These are phyloP conservation scores for Passer montanus DNA, from an alignment of 2,113 vertebrate species.

Conservation along the genomic window DNA sequence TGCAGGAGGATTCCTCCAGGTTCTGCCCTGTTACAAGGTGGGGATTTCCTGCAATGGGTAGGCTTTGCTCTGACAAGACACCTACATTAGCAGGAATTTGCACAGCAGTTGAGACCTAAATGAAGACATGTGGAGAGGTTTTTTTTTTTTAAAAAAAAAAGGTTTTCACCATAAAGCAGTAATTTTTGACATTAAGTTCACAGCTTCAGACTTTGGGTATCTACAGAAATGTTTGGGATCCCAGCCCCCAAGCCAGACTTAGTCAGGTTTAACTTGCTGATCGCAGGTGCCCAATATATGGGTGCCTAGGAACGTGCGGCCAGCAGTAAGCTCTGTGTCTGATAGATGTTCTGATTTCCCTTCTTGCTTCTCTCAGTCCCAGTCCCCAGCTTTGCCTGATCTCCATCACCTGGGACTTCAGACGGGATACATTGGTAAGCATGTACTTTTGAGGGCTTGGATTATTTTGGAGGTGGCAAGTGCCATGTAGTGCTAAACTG, in stretches of 20 bases:
- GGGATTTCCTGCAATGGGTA: background rate
- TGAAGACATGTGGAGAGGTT: background rate
- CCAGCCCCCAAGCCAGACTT: background rate
- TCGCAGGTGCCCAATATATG: background rate
- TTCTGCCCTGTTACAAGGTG: background rate
- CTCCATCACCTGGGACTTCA: background rate
- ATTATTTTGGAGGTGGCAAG: background rate
- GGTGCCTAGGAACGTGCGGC: background rate
- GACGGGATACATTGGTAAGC: background rate
- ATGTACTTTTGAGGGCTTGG: background rate
- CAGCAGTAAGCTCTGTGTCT: background rate
- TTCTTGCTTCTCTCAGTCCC: background rate
- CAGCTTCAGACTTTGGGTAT: background rate
- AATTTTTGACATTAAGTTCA: background rate
- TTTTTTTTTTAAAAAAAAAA: rapidly evolving
- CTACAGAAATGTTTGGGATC: background rate
- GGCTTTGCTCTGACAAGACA: background rate
- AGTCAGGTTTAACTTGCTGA: background rate
- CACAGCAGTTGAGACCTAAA: background rate
- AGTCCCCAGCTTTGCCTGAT: background rate
- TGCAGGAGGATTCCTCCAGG: conserved; percentile 19
- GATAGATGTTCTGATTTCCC: background rate
- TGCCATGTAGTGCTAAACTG: background rate
- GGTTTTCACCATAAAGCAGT: background rate
- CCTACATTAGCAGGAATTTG: background rate